Conservation (phyloP, 2,888 invertebrate species). For the Melipona beecheii region DNA sequence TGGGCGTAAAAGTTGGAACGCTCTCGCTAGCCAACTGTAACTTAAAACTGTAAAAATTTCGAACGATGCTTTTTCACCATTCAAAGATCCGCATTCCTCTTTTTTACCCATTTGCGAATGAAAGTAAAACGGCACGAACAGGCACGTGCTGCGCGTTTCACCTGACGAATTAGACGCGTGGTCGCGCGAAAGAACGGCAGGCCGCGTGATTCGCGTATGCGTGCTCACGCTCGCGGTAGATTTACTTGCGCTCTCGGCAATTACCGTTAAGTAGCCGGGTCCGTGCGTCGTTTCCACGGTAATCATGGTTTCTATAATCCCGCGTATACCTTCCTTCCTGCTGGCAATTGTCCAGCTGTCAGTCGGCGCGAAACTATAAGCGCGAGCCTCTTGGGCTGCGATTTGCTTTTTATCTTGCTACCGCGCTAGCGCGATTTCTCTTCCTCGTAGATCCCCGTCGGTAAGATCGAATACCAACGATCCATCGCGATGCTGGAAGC, state of each 20-base stretch:
- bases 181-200: slow-evolving; percentile 21
- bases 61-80: neutral
- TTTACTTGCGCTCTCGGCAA: slow-evolving; percentile 65
- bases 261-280: slow-evolving; percentile 69
- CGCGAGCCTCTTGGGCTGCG: slow-evolving; percentile 47
- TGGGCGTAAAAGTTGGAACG: neutral
- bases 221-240: slow-evolving; percentile 41
- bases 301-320: slow-evolving; percentile 70
- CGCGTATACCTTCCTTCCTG: slow-evolving; percentile 58
- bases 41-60: neutral
- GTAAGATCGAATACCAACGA: slow-evolving; percentile 45
- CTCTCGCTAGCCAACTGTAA: neutral
- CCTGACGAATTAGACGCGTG: slow-evolving; percentile 29
- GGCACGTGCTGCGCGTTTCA: slow-evolving; percentile 47
- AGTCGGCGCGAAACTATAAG: slow-evolving; percentile 67
- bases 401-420: slow-evolving; percentile 63
- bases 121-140: slow-evolving; percentile 52
- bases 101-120: slow-evolving; percentile 18
- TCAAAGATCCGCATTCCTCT: neutral
- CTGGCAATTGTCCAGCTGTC: slow-evolving; percentile 75
- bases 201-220: slow-evolving; percentile 6
- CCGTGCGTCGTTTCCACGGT: slow-evolving; percentile 67
- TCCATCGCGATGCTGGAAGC: slow-evolving; percentile 54
- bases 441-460: slow-evolving; percentile 57
- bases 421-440: slow-evolving; percentile 50